Conservation (phyloP, 2,888 invertebrate species). For the Andrena bucephala region DNA sequence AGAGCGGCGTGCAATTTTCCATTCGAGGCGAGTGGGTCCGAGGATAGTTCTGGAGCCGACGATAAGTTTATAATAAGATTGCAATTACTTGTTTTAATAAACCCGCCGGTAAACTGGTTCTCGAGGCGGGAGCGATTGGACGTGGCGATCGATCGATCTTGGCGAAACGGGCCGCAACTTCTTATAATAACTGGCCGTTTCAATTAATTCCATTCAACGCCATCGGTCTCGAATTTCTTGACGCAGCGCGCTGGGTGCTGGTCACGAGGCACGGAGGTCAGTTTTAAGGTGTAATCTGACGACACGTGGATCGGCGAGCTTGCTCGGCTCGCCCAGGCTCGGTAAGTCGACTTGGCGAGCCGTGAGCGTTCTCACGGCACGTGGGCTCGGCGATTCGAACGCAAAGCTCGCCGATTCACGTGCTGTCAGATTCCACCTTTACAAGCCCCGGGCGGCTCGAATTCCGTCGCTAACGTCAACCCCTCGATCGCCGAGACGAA, state of each 20-base stretch:
- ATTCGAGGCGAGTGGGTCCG: background rate
- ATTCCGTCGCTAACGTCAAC: conserved; percentile 49
- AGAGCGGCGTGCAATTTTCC: conserved; percentile 43
- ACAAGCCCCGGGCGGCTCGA: conserved; percentile 9
- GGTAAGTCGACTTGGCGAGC: too few relatives aligned
- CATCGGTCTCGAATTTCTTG: conserved; percentile 41
- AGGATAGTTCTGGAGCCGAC: conserved; percentile 7
- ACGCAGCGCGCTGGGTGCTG: background rate
- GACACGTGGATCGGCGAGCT: too few relatives aligned
- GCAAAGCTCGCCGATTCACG: conserved; percentile 1
- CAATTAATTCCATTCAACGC: conserved; percentile 70
- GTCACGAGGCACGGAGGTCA: conserved; percentile 12
- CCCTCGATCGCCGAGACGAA: conserved; percentile 53
- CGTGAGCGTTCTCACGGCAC: too few relatives aligned
- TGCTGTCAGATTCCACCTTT: too few relatives aligned
- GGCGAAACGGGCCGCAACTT: conserved; percentile 44
- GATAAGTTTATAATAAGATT: conserved; percentile 62
- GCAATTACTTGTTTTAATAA: conserved; percentile 66
- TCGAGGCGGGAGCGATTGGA: conserved; percentile 9
- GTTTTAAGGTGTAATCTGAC: conserved; percentile 5
- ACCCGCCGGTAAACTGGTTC: conserved; percentile 57
- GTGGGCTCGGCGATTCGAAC: too few relatives aligned
- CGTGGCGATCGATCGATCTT: conserved; percentile 62
- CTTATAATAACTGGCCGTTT: conserved; percentile 64
- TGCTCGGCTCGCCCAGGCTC: too few relatives aligned